Evolutionary conservation across 2,888 invertebrate genomes (phyloP).

Genomic region (Tromatobia lineatoria): DNA sequence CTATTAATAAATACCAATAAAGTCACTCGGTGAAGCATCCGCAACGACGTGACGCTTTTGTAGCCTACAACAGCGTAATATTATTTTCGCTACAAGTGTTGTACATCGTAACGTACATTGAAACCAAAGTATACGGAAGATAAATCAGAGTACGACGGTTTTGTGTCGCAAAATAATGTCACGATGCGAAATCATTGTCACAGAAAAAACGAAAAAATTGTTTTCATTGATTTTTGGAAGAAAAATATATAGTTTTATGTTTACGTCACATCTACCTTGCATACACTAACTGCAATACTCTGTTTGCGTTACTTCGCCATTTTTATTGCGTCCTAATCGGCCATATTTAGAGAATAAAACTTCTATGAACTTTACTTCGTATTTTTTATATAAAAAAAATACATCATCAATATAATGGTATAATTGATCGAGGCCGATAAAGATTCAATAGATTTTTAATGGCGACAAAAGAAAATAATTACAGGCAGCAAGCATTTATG

Average conservation of each 20-base stretch:
- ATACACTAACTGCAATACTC: conserved; percentile 58
- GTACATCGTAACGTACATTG: conserved; percentile 32
- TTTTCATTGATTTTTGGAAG: background rate
- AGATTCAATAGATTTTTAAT: conserved; percentile 16
- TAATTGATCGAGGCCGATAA: conserved; percentile 21
- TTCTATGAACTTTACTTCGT: too few relatives aligned
- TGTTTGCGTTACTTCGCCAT: conserved; percentile 29
- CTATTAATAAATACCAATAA: background rate
- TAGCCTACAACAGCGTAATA: conserved; percentile 49
- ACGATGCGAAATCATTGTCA: background rate
- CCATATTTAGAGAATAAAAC: too few relatives aligned
- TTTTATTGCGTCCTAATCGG: conserved; percentile 26
- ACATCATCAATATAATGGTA: background rate
- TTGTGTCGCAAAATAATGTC: conserved; percentile 31
- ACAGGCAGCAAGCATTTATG: conserved; percentile 83
- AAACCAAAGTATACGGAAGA: conserved; percentile 15
- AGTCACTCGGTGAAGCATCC: conserved; percentile 46
- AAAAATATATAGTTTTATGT: background rate
- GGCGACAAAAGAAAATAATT: conserved; percentile 51
- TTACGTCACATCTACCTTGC: conserved; percentile 30
- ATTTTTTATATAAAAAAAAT: background rate
- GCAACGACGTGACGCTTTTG: conserved; percentile 43
- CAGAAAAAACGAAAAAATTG: background rate
- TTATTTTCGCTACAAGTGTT: conserved; percentile 44
- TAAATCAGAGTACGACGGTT: conserved; percentile 26